Percentiles rank a stretch among this genome's conserved stretches.
These are phyloP conservation scores for Acropora tenuis DNA, from an alignment of 64 coral and sea anemone genomes.

Conservation along the genomic window DNA sequence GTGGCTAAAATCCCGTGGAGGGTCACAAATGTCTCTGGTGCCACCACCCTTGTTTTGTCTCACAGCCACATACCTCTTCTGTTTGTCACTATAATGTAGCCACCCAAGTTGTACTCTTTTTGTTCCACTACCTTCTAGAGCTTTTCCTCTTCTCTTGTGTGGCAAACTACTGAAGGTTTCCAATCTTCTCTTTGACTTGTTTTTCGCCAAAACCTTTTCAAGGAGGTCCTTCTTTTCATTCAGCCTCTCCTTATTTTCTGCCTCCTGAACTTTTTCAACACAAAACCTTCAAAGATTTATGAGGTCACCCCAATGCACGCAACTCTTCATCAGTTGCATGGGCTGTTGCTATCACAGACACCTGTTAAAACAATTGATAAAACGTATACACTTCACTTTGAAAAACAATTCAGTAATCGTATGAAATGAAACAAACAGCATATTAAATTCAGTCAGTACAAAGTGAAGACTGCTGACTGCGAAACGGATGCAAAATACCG, in stretches of 20 bases:
- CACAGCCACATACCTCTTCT: conserved; percentile 49
- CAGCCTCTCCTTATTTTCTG: not conserved
- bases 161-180: conserved; percentile 64
- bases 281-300: conserved; percentile 27
- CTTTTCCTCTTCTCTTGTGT: conserved; percentile 67
- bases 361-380: conserved; percentile 40
- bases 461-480: no score
- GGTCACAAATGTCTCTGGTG: not conserved
- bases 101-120: conserved; percentile 65
- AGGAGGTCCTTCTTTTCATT: conserved; percentile 39
- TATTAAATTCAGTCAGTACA: no score
- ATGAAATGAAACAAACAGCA: conserved; percentile 18
- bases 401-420: no score
- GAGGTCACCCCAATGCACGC: conserved; percentile 28
- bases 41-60: conserved; percentile 50
- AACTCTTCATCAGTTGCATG: conserved; percentile 53
- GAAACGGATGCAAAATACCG: no score
- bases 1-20: no score
- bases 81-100: conserved; percentile 35
- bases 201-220: conserved; percentile 26
- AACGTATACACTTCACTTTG: not conserved
- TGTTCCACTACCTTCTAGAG: conserved; percentile 54
- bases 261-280: not conserved
- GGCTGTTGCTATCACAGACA: conserved; percentile 37
- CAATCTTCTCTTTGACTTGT: conserved; percentile 37